Percentiles rank a stretch among this genome's conserved stretches.
These are phyloP conservation scores for Tauraco hartlaubi DNA, from an alignment of 2,797 vertebrate genomes.

Conservation along the genomic window DNA sequence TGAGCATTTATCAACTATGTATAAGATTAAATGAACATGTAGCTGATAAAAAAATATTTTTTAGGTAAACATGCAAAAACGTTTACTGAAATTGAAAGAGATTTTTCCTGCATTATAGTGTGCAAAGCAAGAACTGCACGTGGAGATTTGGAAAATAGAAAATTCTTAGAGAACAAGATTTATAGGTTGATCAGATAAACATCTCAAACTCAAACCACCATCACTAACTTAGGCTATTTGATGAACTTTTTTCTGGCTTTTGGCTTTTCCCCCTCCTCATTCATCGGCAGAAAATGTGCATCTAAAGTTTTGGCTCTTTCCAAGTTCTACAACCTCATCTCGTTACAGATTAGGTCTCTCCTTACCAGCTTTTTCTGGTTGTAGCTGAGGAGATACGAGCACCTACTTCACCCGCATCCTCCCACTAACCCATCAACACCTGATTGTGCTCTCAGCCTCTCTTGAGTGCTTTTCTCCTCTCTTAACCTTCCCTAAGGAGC, in stretches of 20 bases:
- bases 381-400: neutral
- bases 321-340: neutral
- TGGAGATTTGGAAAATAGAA: neutral
- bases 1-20: neutral
- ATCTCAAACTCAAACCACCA: neutral
- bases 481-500: neutral
- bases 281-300: neutral
- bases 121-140: rapidly evolving
- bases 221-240: neutral
- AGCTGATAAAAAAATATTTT: neutral
- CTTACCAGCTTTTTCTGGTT: neutral
- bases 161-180: too few species aligned
- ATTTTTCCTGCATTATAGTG: neutral
- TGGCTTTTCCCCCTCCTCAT: rapidly evolving
- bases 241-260: neutral
- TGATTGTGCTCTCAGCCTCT: too few species aligned
- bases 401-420: neutral
- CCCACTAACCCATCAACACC: too few species aligned
- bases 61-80: neutral
- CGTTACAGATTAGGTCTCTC: too few species aligned
- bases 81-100: neutral
- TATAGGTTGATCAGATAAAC: neutral
- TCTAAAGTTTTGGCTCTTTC: neutral
- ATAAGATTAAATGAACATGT: neutral
- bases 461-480: too few species aligned